Evolutionary conservation across 2,113 vertebrate species (phyloP).

Genomic region (Phrynosoma platyrhinos): DNA sequence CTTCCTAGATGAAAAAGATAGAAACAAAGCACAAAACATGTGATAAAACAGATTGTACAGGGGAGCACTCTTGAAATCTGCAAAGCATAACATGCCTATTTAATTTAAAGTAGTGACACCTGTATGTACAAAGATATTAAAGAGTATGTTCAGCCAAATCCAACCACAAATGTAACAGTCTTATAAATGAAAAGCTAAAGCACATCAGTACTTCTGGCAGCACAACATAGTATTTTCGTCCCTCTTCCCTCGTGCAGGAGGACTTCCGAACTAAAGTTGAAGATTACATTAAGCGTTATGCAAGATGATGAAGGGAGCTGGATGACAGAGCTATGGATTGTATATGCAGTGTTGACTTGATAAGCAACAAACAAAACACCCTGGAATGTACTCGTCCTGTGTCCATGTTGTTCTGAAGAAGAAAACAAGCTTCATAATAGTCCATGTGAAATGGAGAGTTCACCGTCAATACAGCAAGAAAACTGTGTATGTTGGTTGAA

Average conservation of each 20-base stretch:
- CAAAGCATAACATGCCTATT: too few species aligned
- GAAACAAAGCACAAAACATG: neutral
- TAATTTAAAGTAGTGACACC: too few species aligned
- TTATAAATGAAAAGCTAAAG: neutral
- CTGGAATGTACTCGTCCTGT: slow-evolving; percentile 70
- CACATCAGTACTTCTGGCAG: neutral
- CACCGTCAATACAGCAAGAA: slow-evolving; percentile 70
- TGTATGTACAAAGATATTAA: neutral
- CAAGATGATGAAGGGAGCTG: slow-evolving; percentile 88
- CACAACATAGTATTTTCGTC: neutral
- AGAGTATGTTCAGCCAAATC: neutral
- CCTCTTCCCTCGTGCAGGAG: slow-evolving; percentile 76
- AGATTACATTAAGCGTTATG: slow-evolving; percentile 93
- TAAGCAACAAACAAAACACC: slow-evolving; percentile 59
- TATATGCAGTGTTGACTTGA: slow-evolving; percentile 59
- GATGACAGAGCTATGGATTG: slow-evolving; percentile 56
- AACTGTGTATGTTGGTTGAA: slow-evolving; percentile 68
- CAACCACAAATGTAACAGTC: neutral
- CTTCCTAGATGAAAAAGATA: neutral
- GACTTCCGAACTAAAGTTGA: slow-evolving; percentile 94
- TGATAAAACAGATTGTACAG: neutral
- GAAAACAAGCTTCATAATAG: slow-evolving; percentile 74
- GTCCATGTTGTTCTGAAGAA: slow-evolving; percentile 78
- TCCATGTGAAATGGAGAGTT: slow-evolving; percentile 67
- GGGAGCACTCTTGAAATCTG: too few species aligned